Evolutionary conservation across 2,797 vertebrate genomes (phyloP).

Genomic region (Neomorphus geoffroyi): DNA sequence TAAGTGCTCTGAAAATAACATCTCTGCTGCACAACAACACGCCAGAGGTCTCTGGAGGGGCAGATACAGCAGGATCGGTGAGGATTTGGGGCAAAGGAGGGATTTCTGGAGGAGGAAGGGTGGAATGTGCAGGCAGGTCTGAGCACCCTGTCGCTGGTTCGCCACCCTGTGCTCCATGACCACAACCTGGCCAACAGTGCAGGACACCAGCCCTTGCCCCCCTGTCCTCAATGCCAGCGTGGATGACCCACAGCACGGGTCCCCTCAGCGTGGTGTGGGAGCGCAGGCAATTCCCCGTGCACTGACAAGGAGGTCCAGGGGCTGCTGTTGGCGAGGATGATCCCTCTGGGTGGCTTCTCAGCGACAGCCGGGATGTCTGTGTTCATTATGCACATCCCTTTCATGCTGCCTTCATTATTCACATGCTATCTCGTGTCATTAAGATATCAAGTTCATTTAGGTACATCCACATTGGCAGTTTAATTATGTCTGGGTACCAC

Average conservation of each 20-base stretch:
- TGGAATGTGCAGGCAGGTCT: rapidly evolving
- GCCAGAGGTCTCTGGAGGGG: neutral
- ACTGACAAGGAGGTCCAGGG: neutral
- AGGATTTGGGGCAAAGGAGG: neutral
- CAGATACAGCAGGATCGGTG: neutral
- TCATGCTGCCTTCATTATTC: conserved; percentile 61
- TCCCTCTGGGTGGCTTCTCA: neutral
- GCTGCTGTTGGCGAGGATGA: rapidly evolving
- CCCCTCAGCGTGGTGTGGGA: rapidly evolving
- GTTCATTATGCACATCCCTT: conserved; percentile 55
- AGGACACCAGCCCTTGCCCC: neutral
- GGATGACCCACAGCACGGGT: rapidly evolving
- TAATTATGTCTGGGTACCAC: conserved; percentile 78
- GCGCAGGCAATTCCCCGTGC: rapidly evolving
- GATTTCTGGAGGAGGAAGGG: neutral
- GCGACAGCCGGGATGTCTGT: neutral
- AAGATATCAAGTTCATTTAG: conserved; percentile 81
- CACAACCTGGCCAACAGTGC: rapidly evolving
- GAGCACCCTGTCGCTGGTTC: rapidly evolving
- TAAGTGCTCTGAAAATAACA: neutral
- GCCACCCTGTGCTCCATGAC: rapidly evolving
- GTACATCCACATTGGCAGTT: conserved; percentile 77
- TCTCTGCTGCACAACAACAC: neutral
- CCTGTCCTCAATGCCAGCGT: rapidly evolving
- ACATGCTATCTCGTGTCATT: conserved; percentile 72